These are phyloP conservation scores for Scaptomyza polygonia DNA, from an alignment of 2,888 invertebrate species.

Conservation along the genomic window DNA sequence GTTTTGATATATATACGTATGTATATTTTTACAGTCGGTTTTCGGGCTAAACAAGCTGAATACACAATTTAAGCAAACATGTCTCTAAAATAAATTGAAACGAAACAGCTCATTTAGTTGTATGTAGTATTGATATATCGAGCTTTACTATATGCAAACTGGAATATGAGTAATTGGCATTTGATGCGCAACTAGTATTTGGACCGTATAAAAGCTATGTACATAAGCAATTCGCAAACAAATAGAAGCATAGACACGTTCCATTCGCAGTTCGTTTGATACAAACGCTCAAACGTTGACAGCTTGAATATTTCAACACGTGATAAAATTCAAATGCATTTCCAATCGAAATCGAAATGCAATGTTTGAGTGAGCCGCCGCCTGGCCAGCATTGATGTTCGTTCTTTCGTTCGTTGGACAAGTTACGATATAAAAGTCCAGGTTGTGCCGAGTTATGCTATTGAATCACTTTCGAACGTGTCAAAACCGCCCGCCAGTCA, in stretches of 20 bases:
- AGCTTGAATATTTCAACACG: slow-evolving; percentile 54
- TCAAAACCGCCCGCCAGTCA: slow-evolving; percentile 39
- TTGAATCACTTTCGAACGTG: slow-evolving; percentile 64
- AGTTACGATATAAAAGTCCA: slow-evolving; percentile 28
- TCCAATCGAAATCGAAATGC: slow-evolving; percentile 44
- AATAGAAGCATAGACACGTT: slow-evolving; percentile 35
- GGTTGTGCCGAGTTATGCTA: slow-evolving; percentile 28
- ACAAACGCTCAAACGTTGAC: slow-evolving; percentile 40
- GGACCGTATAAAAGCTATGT: slow-evolving; percentile 7
- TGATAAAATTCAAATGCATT: slow-evolving; percentile 40
- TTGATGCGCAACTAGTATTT: slow-evolving; percentile 19
- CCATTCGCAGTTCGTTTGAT: slow-evolving; percentile 39
- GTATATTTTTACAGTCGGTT: too few relatives aligned
- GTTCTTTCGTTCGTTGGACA: not conserved
- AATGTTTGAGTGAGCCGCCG: not conserved
- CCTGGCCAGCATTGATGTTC: slow-evolving; percentile 10
- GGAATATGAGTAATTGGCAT: slow-evolving; percentile 19
- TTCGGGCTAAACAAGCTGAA: not conserved
- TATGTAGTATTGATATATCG: not conserved
- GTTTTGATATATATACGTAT: not conserved
- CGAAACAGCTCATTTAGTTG: not conserved
- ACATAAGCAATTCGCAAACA: slow-evolving; percentile 11
- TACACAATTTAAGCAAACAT: not conserved
- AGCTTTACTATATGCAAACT: slow-evolving; percentile 20
- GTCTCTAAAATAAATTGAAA: not conserved